Evolutionary conservation across 2,888 invertebrate species (phyloP).

Genomic region (Zhengitettix transpicula): DNA sequence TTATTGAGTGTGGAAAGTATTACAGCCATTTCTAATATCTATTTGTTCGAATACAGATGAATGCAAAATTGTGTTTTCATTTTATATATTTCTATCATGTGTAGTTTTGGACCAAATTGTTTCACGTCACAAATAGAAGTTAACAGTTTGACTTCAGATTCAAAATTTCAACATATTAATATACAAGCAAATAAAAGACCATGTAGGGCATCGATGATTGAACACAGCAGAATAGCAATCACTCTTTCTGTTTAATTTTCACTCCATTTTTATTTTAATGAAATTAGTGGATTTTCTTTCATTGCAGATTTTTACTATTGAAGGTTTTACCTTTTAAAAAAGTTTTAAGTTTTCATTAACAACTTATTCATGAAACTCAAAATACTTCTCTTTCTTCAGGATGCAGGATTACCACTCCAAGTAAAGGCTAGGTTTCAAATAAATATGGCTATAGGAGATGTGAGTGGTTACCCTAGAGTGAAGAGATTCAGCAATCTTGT

Average conservation of each 20-base stretch:
- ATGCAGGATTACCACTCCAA: slow-evolving; percentile 62
- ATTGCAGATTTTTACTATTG: neutral
- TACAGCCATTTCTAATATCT: too few relatives aligned
- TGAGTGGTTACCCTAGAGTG: slow-evolving; percentile 46
- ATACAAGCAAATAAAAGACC: too few relatives aligned
- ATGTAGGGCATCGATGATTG: too few relatives aligned
- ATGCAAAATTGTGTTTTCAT: too few relatives aligned
- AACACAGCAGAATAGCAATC: too few relatives aligned
- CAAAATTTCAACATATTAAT: too few relatives aligned
- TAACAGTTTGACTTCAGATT: too few relatives aligned
- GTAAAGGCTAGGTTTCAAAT: slow-evolving; percentile 71
- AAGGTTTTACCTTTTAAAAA: neutral
- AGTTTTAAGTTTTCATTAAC: neutral
- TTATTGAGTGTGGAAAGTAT: neutral
- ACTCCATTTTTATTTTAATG: neutral
- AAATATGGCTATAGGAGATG: slow-evolving; percentile 62
- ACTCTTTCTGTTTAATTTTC: neutral
- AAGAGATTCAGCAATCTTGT: slow-evolving; percentile 52
- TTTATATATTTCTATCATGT: neutral
- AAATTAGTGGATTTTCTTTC: neutral
- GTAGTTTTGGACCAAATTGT: neutral
- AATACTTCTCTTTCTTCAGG: slow-evolving; percentile 21
- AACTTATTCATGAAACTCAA: neutral
- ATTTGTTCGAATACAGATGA: too few relatives aligned
- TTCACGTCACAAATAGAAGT: too few relatives aligned